Evolutionary conservation across 35 echinoderm and acorn worm species (phyloP).

Genomic region (Acanthaster planci): DNA sequence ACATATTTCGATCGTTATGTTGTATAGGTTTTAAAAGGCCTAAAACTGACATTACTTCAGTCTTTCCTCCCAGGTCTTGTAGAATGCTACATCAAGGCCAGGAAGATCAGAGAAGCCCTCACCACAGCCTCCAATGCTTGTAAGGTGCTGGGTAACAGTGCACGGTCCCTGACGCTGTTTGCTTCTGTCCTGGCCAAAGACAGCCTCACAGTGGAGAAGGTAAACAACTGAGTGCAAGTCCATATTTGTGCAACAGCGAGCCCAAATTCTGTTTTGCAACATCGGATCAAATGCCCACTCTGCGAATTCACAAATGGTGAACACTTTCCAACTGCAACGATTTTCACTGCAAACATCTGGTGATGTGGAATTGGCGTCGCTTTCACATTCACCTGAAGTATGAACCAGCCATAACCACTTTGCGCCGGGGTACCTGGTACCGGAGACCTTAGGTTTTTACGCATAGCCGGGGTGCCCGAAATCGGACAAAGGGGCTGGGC

Average conservation of each 20-base stretch:
- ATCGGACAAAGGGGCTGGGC: too few relatives aligned
- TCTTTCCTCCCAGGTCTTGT: constrained; percentile 68
- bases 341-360: neutral
- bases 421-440: too few relatives aligned
- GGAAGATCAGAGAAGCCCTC: constrained; percentile 77
- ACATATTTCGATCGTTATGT: too few relatives aligned
- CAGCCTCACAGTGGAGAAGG: constrained; percentile 86
- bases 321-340: neutral
- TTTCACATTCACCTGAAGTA: too few relatives aligned
- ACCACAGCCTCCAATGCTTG: constrained; percentile 84
- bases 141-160: constrained; percentile 76
- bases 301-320: neutral
- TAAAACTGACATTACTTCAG: too few relatives aligned
- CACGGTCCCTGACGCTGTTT: constrained; percentile 80
- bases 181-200: constrained; percentile 87
- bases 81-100: constrained; percentile 88
- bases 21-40: too few relatives aligned
- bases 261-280: too few relatives aligned
- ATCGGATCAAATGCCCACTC: neutral
- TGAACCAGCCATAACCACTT: too few relatives aligned
- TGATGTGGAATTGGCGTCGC: neutral
- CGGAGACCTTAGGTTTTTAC: too few relatives aligned
- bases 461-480: too few relatives aligned
- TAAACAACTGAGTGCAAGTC: too few relatives aligned
- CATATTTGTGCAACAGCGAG: too few relatives aligned